Conservation (phyloP, 2,888 invertebrate species). For the Pomacea canaliculata region DNA sequence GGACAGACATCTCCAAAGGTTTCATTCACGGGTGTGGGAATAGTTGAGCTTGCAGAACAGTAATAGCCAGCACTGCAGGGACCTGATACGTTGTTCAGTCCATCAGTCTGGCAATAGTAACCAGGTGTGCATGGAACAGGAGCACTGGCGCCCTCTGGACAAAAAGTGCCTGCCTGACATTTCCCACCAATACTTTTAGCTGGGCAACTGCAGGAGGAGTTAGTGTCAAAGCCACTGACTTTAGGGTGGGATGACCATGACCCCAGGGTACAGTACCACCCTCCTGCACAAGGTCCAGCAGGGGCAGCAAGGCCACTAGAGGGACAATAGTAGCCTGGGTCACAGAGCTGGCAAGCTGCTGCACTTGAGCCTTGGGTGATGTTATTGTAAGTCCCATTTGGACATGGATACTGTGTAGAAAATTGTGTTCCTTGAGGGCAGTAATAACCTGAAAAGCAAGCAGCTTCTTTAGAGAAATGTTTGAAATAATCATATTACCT, state of each 20-base stretch:
- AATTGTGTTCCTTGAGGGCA: constrained; percentile 57
- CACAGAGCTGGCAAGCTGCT: constrained; percentile 56
- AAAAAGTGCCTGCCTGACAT: constrained; percentile 63
- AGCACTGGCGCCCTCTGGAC: constrained; percentile 57
- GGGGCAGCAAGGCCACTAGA: constrained; percentile 50
- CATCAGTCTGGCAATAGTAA: constrained; percentile 58
- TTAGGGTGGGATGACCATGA: constrained; percentile 59
- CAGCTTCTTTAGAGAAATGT: neutral
- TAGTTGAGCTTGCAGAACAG: constrained; percentile 58
- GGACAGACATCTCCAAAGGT: constrained; percentile 66
- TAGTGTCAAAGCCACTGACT: constrained; percentile 53
- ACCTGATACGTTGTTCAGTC: constrained; percentile 52
- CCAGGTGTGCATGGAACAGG: constrained; percentile 59
- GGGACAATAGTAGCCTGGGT: constrained; percentile 64
- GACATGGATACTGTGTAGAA: constrained; percentile 59
- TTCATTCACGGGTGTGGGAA: constrained; percentile 63
- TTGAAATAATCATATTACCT: neutral
- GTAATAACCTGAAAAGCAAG: constrained; percentile 49
- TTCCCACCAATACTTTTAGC: constrained; percentile 57
- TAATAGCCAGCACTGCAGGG: constrained; percentile 63
- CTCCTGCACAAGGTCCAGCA: constrained; percentile 59
- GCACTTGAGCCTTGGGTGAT: constrained; percentile 45
- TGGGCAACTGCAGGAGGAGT: constrained; percentile 53
- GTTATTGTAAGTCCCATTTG: constrained; percentile 63
- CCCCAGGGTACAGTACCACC: constrained; percentile 64